Evolutionary conservation across 2,797 vertebrate genomes (phyloP), one percentile per base, ranked within the genome.

Genomic region (Crenuchus spilurus): DNA sequence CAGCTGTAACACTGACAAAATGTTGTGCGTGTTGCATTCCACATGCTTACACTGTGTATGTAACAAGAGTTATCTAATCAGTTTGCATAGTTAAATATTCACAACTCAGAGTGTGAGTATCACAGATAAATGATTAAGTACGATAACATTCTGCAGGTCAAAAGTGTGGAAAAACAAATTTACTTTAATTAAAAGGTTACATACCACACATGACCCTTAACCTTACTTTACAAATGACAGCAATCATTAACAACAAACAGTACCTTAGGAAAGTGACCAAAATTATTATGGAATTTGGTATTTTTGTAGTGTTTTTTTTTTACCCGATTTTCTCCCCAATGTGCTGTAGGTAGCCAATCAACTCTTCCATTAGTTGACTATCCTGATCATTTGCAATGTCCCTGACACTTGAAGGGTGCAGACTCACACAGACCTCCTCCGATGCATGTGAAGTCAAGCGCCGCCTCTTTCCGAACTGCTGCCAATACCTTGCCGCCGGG

Each of bases 31-130:
- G 16, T 35, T 44, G 14, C 46, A 60, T 52, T 61, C 51, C 67
- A 58, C 1, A 18, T 52, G 33, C 49, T 10, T 20, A 39, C 2
- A 20, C 37, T 67, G 55, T 41, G 16, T 68, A 30, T 70, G 69
- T 74, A 22, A 72, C 71, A 55, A 72, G 2, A 0, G 22, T 46
- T 24, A 42, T 26, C 62, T 89, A 86, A 89, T 88, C 84, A 75
- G 74, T 65, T 49, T 5, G 20, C 71, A 24, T 31, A 61, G 84
- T 87, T 88, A 87, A 88, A 84, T 46, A 89, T 87, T 88, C 28
- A 85, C 81, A 75, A 71, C 78, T 66, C 13, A 5, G 64, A 13
- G 9, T 24, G n/a, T 48, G 20, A 60, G 72, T 63, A 62, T 16
- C 22, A 16, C 28, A 71, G 71, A 79, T 75, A 9, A 54, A 70